Conservation (phyloP, 2,113 vertebrate species). For the Rhinoderma darwinii region DNA sequence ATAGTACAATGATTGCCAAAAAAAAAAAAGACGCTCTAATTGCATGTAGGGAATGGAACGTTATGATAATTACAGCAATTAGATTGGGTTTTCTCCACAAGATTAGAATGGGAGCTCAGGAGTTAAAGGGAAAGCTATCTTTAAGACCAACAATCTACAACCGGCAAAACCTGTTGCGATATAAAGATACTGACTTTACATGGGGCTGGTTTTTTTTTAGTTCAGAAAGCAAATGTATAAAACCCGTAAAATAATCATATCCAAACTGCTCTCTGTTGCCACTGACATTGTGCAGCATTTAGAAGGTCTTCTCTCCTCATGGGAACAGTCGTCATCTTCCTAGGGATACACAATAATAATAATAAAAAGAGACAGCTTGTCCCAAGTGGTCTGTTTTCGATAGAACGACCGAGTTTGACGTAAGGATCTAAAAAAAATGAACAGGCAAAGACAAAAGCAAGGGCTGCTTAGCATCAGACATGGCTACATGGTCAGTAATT, state of each 20-base stretch:
- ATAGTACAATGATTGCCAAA: slow-evolving; percentile 54
- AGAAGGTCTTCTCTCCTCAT: background rate
- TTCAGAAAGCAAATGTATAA: background rate
- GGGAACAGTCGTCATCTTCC: background rate
- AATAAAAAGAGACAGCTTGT: background rate
- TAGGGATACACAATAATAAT: background rate
- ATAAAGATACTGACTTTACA: background rate
- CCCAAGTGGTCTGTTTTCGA: background rate
- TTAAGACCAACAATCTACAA: background rate
- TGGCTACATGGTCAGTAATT: background rate
- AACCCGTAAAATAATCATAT: background rate
- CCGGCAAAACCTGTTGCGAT: background rate
- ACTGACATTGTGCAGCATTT: background rate
- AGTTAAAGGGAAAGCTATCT: slow-evolving; percentile 3
- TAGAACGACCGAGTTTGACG: background rate
- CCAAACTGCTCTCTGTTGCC: background rate
- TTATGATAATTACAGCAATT: slow-evolving; percentile 56
- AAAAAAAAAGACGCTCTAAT: slow-evolving; percentile 56
- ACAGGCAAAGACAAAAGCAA: background rate
- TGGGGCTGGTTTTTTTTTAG: too few species aligned
- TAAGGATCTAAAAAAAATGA: background rate
- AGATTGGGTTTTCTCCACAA: slow-evolving; percentile 41
- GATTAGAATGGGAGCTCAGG: slow-evolving; percentile 4
- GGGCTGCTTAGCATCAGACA: background rate
- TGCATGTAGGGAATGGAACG: slow-evolving; percentile 45